These are phyloP conservation scores for Myotis davidii DNA, from an alignment of 2,113 vertebrate species.

Conservation along the genomic window DNA sequence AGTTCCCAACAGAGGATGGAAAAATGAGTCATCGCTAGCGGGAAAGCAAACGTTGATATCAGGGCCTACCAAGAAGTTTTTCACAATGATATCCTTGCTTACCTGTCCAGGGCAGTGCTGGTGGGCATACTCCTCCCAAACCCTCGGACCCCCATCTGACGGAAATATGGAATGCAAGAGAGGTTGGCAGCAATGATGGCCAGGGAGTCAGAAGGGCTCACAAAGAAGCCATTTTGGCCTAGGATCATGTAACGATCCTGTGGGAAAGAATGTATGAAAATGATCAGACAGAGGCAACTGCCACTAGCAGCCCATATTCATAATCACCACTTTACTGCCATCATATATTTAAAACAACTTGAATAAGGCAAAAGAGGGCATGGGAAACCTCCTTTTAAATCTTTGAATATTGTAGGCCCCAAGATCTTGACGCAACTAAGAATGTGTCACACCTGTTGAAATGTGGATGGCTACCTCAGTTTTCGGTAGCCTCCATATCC, in stretches of 20 bases:
- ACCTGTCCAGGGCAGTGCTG: conserved; percentile 97
- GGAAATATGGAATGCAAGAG: conserved; percentile 95
- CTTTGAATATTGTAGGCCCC: neutral
- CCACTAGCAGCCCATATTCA: conserved; percentile 24
- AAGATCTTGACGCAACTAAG: neutral
- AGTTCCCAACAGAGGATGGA: neutral
- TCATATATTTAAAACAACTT: neutral
- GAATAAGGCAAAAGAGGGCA: conserved; percentile 38
- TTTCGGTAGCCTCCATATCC: neutral
- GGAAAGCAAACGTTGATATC: neutral
- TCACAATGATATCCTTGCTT: conserved; percentile 61
- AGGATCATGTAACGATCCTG: conserved; percentile 99
- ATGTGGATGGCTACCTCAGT: neutral
- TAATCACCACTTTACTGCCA: neutral
- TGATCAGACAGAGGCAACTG: neutral
- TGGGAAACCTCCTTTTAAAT: conserved; percentile 10
- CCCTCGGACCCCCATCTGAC: conserved; percentile 93
- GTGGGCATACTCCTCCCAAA: conserved; percentile 98
- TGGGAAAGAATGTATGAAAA: conserved; percentile 67
- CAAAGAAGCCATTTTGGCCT: conserved; percentile 97
- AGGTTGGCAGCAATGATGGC: conserved; percentile 98
- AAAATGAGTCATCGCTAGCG: neutral
- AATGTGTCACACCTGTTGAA: neutral
- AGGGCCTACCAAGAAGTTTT: neutral
- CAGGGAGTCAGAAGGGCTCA: conserved; percentile 96